Base-by-base conservation (phyloP, 2,113 vertebrate genomes). In the Nothoprocta perdicaria region DNA sequence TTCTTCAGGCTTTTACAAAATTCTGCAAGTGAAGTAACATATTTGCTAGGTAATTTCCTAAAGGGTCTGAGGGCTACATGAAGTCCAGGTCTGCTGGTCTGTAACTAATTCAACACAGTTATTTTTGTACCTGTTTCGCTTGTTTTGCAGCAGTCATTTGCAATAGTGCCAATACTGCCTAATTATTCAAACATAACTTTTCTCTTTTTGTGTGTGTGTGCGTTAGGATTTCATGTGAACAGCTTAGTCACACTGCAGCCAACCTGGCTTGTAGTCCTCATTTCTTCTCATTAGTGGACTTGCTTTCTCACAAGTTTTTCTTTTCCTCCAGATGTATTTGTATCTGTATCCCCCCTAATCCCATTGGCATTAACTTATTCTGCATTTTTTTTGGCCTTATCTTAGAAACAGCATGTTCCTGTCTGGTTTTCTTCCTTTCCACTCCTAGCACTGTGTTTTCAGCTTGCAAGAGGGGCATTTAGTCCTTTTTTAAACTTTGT, bases 351-450 rank as follows among this genome's bases (percentile, higher is more conserved):
- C 0, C 46, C 65, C 65, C 45, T 91, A 95, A 95, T 96, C 79
- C 73, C 75, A 93, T 1, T 91, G 81, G 86, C 79, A 86, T 90
- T 74, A 94, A 65, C 58, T 76, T 94, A 89, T 68, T 94, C 65
- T 50, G 45, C 84, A 50, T 84, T 73, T 94, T 93, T 87, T 89
- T 50, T 79, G 90, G 66, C 88, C 26, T 95, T 93, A 94, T 82
- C 81, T 95, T 84, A 89, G 57, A 89, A 93, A 88, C 85, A 79
- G 71, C 78, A 87, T 65, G 40, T 77, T 86, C 53, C 58, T 81
- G 69, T 89, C 80, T 94, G 68, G 6, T 83, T 88, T 83, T 69
- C 66, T 72, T 95, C 86, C 91, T 80, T 94, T 85, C 53, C 63
- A 92, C 87, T 87, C 92, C 63, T 67, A 94, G 29, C 43, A 79